Evolutionary conservation across 2,113 vertebrate species (phyloP).

Genomic region (Trachemys scripta): DNA sequence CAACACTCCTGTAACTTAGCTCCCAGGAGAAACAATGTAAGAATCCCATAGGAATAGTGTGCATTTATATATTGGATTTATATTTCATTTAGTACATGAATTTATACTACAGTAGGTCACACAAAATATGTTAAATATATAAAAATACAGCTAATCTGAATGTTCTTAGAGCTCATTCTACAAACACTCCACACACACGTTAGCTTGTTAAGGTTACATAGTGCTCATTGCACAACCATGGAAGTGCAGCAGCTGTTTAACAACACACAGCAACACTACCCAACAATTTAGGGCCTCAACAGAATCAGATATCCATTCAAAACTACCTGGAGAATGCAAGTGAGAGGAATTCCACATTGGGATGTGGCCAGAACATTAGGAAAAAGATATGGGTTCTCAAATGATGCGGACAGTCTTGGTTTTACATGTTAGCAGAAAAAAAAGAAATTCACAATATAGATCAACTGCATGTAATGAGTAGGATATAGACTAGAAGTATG

Average conservation of each 20-base stretch:
- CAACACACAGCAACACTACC: not conserved
- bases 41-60: not conserved
- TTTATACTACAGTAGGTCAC: not conserved
- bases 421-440: not conserved
- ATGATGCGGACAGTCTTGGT: not conserved
- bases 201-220: not conserved
- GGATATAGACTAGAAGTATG: not conserved
- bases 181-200: accelerated
- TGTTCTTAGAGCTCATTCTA: not conserved
- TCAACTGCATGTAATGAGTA: not conserved
- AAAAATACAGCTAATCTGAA: not conserved
- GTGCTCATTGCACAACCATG: accelerated
- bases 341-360: not conserved
- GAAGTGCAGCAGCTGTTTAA: not conserved
- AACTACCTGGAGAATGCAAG: not conserved
- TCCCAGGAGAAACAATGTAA: not conserved
- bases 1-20: conserved; percentile 21
- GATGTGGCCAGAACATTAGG: not conserved
- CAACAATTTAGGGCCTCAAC: accelerated
- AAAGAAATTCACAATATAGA: not conserved
- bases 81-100: not conserved
- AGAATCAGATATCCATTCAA: accelerated
- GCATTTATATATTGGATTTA: not conserved
- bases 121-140: not conserved
- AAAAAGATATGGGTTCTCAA: not conserved